Base-by-base conservation (phyloP, 2,113 vertebrate genomes). In the Paramormyrops kingsleyae region DNA sequence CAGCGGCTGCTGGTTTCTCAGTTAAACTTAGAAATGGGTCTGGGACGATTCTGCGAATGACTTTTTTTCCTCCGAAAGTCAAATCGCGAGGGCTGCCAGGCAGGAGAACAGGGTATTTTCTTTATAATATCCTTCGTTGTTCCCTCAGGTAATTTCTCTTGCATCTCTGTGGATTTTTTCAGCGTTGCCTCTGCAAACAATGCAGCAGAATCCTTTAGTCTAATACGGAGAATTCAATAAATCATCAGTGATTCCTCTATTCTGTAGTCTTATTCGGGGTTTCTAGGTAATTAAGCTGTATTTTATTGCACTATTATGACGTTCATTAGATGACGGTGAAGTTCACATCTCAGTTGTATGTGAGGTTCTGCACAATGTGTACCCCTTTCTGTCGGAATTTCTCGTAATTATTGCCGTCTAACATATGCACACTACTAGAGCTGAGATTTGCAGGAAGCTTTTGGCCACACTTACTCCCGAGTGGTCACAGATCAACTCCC, bases 1-100 rank as follows among this genome's bases (percentile, higher is more conserved):
- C 70, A 83, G 74, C 42, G 31, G 27, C 44, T 89, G 27, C 19
- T 19, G 89, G 53, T 47, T 62, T 89, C 83, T 66, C 62, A 87
- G n/a, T 70, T 88, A 53, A 59, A 85, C 24, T 39, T 83, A 89
- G 53, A 39, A 17, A 27, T 39, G 42, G 84, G 31, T 84, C 8
- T 31, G 15, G 44, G 35, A n/a, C 80, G 21, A 59, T 56, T 89
- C n/a, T 56, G 52, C 44, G 39, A 42, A 84, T 85, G 27, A 42
- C 35, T 39, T 77, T 77, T 77, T 77, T 56, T 35, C 88, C 19
- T n/a, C 46, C 44, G 35, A 21, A 27, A 84, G 19, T 84, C 24
- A 49, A 84, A 84, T 9, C 42, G 21, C 21, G 10, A 47, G 49
- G n/a, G 35, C 42, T 85, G 13, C 19, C 74, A 80, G 5, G 15